These are phyloP conservation scores for Phengaris alcon DNA, from an alignment of 2,888 invertebrate genomes.

Conservation along the genomic window DNA sequence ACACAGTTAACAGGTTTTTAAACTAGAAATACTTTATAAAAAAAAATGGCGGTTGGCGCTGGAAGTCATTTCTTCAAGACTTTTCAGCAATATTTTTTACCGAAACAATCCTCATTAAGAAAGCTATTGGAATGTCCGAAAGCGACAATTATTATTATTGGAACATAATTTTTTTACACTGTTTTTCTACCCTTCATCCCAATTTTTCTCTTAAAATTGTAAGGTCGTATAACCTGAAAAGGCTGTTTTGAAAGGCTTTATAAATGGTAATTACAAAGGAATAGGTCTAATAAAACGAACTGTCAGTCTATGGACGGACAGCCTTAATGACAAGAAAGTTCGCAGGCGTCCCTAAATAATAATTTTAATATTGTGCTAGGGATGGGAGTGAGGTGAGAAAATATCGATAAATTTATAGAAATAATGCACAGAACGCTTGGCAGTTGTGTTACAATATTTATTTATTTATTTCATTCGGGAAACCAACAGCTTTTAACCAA, in stretches of 20 bases:
- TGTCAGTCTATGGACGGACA: slow-evolving; percentile 30
- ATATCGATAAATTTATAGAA: slow-evolving; percentile 4
- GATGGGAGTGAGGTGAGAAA: not conserved
- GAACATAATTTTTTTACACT: not conserved
- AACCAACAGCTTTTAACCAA: too few relatives aligned
- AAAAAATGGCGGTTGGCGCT: too few relatives aligned
- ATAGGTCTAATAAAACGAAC: slow-evolving; percentile 34
- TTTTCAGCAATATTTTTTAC: too few relatives aligned
- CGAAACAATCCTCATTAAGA: too few relatives aligned
- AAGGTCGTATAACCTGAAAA: not conserved
- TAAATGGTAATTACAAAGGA: slow-evolving; percentile 26
- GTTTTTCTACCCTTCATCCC: not conserved
- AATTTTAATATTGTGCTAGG: slow-evolving; percentile 26
- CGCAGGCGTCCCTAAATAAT: slow-evolving; percentile 32
- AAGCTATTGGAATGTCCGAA: too few relatives aligned
- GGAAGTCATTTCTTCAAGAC: too few relatives aligned
- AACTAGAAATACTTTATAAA: too few relatives aligned
- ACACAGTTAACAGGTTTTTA: too few relatives aligned
- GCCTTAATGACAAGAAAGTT: slow-evolving; percentile 27
- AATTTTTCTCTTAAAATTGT: not conserved
- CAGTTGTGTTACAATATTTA: too few relatives aligned
- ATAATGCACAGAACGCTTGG: not conserved
- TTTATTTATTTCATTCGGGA: too few relatives aligned
- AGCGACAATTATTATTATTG: not conserved
- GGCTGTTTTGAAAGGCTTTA: slow-evolving; percentile 10